Conservation (phyloP, 2,797 vertebrate species). For the Malacoctenus gilli region DNA sequence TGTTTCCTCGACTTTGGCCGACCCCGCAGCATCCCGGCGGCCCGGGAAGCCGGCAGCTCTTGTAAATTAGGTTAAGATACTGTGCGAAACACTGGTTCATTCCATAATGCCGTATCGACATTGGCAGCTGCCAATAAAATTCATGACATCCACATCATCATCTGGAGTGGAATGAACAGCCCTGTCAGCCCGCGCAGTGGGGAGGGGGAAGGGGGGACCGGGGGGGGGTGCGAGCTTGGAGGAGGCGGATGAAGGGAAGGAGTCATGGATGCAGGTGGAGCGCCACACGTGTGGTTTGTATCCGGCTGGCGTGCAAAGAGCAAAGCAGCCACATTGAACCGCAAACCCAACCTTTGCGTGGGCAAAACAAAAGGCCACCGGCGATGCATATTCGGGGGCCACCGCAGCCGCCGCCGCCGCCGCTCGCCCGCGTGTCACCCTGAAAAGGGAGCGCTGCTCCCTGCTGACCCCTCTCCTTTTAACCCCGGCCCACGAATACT, state of each 20-base stretch:
- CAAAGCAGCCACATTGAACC: slow-evolving; percentile 7
- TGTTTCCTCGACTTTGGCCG: slow-evolving; percentile 76
- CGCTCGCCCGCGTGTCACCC: slow-evolving; percentile 65
- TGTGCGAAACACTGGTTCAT: slow-evolving; percentile 84
- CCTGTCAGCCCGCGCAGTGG: slow-evolving; percentile 72
- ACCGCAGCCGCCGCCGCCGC: no score
- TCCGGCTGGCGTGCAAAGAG: slow-evolving; percentile 15
- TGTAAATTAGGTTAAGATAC: slow-evolving; percentile 83
- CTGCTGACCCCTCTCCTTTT: slow-evolving; percentile 69
- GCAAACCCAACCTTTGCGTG: no score
- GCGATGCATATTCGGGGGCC: slow-evolving; percentile 33
- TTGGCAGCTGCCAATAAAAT: slow-evolving; percentile 89
- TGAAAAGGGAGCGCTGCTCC: slow-evolving; percentile 57
- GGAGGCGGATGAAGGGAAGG: neutral
- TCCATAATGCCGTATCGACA: slow-evolving; percentile 81
- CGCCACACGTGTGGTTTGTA: slow-evolving; percentile 14
- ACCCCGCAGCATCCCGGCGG: slow-evolving; percentile 69
- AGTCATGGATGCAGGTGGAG: slow-evolving; percentile 38
- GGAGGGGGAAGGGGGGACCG: slow-evolving; percentile 29
- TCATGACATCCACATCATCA: slow-evolving; percentile 78
- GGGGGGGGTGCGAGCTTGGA: slow-evolving; percentile 32
- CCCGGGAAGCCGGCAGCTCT: slow-evolving; percentile 71
- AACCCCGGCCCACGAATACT: slow-evolving; percentile 68
- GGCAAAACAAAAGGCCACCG: no score
- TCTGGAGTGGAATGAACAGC: slow-evolving; percentile 80